Evolutionary conservation across 2,888 invertebrate genomes (phyloP).

Genomic region (Aradus depressus): DNA sequence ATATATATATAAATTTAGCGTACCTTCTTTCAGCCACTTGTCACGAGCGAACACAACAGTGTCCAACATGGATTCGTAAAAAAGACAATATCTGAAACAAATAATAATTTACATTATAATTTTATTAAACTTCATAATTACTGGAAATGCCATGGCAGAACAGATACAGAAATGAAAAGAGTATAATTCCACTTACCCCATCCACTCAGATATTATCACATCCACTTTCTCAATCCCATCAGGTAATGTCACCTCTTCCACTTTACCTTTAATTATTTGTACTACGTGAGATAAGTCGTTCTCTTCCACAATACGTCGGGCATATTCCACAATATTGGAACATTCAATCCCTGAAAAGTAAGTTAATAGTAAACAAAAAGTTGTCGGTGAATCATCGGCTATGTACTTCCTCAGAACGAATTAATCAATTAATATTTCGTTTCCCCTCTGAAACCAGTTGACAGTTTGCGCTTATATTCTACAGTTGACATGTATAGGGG

Average conservation of each 20-base stretch:
- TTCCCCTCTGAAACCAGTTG: no score
- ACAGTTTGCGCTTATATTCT: no score
- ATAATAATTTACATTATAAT: neutral
- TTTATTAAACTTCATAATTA: neutral
- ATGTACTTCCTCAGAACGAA: no score
- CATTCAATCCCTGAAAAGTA: constrained; percentile 98
- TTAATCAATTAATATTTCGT: no score
- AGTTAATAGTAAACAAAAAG: no score
- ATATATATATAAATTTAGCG: constrained; percentile 43
- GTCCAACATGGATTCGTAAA: constrained; percentile 99
- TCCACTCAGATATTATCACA: constrained; percentile 76
- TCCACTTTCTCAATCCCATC: constrained; percentile 79
- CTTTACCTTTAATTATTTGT: constrained; percentile 74
- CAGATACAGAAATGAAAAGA: neutral
- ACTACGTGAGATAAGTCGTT: constrained; percentile 69
- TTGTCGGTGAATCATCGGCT: no score
- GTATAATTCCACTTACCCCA: constrained; percentile 37
- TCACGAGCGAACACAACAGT: constrained; percentile 97
- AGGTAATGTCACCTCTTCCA: constrained; percentile 28
- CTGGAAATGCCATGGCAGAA: neutral
- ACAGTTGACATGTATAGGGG: no score
- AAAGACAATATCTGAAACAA: constrained; percentile 60
- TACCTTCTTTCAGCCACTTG: constrained; percentile 83
- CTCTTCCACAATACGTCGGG: constrained; percentile 83
- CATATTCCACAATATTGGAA: constrained; percentile 96